Evolutionary conservation across 2,888 invertebrate genomes (phyloP).

Genomic region (Phyllotreta striolata): DNA sequence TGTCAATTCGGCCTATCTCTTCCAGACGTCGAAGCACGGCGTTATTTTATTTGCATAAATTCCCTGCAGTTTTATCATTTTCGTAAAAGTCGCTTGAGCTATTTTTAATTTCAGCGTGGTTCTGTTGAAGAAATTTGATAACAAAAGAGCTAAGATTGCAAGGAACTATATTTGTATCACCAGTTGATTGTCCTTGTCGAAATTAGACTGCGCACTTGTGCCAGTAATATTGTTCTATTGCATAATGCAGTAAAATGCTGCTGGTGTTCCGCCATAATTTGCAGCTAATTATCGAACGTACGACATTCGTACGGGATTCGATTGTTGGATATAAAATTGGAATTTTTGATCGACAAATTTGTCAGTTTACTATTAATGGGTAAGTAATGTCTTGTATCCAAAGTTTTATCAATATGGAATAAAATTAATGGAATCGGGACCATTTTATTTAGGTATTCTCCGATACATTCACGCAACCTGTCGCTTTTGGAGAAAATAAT

Average conservation of each 20-base stretch:
- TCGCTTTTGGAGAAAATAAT: no score
- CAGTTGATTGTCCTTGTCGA: slow-evolving; percentile 45
- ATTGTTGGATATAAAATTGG: no score
- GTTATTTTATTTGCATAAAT: slow-evolving; percentile 17
- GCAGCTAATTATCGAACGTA: slow-evolving; percentile 4
- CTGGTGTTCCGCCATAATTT: slow-evolving; percentile 8
- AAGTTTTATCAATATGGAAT: no score
- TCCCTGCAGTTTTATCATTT: background rate
- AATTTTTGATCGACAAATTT: no score
- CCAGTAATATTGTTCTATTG: slow-evolving; percentile 40
- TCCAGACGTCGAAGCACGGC: slow-evolving; percentile 3
- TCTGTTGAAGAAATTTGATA: slow-evolving; percentile 22
- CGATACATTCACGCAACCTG: no score
- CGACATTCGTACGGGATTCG: no score
- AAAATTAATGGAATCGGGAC: no score
- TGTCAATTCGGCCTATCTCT: slow-evolving; percentile 20
- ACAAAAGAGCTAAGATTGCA: slow-evolving; percentile 31
- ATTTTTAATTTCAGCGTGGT: no score
- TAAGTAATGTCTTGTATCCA: no score
- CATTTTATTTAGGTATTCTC: no score
- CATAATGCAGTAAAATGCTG: slow-evolving; percentile 19
- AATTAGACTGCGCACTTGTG: slow-evolving; percentile 41
- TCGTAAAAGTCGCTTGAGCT: no score
- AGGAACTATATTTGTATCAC: slow-evolving; percentile 36
- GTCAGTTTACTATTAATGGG: no score